Conservation (phyloP, 2,113 vertebrate genomes). For the Donacobius atricapilla region DNA sequence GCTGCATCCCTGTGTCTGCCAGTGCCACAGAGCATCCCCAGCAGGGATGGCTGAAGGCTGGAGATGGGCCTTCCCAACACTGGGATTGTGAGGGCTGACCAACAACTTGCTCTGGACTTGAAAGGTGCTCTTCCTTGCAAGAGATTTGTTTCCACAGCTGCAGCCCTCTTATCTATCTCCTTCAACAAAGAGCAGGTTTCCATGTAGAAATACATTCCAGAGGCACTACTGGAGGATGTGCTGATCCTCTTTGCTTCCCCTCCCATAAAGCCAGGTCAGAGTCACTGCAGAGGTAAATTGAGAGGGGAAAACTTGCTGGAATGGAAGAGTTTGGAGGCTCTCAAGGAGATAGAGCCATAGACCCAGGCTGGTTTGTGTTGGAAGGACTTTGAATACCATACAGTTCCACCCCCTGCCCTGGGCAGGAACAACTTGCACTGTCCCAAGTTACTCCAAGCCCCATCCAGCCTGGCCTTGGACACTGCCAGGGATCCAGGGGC, state of each 20-base stretch:
- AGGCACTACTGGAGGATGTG: neutral
- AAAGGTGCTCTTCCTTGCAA: neutral
- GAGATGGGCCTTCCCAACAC: neutral
- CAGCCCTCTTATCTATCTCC: neutral
- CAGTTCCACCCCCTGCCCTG: neutral
- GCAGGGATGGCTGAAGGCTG: neutral
- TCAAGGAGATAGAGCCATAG: neutral
- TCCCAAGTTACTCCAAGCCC: neutral
- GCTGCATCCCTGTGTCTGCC: neutral
- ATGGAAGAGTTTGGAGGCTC: neutral
- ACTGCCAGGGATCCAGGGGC: too few species aligned
- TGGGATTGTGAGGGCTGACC: neutral
- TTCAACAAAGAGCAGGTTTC: neutral
- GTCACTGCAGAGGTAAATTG: neutral
- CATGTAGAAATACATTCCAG: neutral
- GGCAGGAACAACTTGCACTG: neutral
- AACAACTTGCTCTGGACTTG: neutral
- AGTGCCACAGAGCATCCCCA: neutral
- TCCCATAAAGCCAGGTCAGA: neutral
- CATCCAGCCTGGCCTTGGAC: rapidly evolving
- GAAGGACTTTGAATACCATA: too few species aligned
- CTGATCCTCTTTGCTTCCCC: neutral
- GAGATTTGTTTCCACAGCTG: neutral
- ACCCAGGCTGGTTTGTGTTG: neutral
- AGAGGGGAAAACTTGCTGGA: neutral